These are phyloP conservation scores for Remorina albescens DNA, from an alignment of 2,797 vertebrate species.

Conservation along the genomic window DNA sequence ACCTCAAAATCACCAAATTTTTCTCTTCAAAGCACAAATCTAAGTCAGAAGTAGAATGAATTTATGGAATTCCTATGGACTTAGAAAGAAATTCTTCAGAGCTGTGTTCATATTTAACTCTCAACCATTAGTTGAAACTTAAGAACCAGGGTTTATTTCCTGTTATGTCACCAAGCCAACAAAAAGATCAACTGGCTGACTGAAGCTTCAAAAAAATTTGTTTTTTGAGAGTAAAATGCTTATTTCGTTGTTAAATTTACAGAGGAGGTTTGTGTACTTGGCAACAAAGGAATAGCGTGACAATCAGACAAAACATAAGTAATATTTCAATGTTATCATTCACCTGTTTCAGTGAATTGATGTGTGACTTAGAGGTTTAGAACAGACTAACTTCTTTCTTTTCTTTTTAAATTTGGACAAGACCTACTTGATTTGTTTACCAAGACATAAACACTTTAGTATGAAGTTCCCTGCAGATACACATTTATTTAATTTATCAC, in stretches of 20 bases:
- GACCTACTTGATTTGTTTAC: not conserved
- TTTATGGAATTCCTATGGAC: not conserved
- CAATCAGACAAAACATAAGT: not conserved
- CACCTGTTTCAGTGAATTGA: not conserved
- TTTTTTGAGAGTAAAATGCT: not conserved
- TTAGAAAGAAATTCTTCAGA: not conserved
- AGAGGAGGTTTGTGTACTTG: not conserved
- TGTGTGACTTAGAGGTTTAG: not conserved
- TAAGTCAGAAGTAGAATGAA: not conserved
- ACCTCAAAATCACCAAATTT: not conserved
- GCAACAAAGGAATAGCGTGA: not conserved
- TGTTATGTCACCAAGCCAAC: conserved; percentile 33
- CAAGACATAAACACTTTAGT: not conserved
- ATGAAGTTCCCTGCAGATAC: not conserved
- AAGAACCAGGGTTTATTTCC: conserved; percentile 44
- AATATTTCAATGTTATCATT: not conserved
- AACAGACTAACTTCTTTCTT: not conserved
- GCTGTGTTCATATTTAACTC: conserved; percentile 4
- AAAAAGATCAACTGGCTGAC: not conserved
- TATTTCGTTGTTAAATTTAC: not conserved
- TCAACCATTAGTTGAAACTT: conserved; percentile 33
- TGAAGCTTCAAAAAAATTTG: too few species aligned
- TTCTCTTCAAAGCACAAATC: not conserved
- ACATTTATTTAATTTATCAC: not conserved
- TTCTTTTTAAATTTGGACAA: not conserved